Percentiles rank a stretch among this genome's conserved stretches.
Conservation (phyloP, 1,140 invertebrate species). For the Batillaria attramentaria region DNA sequence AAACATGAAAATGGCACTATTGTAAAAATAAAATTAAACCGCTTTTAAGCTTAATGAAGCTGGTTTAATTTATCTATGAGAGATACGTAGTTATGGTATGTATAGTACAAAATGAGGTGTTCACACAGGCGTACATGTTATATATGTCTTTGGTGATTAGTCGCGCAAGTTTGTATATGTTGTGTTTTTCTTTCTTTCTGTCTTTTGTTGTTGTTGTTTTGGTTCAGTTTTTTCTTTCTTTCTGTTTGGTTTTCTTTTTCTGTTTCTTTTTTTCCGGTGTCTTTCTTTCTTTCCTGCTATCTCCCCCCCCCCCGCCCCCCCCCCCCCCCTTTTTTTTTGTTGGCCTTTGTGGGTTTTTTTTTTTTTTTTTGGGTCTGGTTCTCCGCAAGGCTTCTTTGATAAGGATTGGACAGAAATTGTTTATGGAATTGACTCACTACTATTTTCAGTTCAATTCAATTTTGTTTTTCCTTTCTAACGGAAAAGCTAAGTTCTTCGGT, state of each 20-base stretch:
- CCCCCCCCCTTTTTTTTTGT: neutral
- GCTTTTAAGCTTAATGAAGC: neutral
- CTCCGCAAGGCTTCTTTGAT: neutral
- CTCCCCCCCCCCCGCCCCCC: neutral
- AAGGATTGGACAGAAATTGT: no score
- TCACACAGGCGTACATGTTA: neutral
- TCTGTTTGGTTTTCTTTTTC: neutral
- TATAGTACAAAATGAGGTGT: neutral
- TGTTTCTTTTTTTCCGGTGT: neutral
- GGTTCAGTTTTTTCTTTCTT: neutral
- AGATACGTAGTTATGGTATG: neutral
- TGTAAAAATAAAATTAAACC: no score
- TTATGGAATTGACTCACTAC: neutral
- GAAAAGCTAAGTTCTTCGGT: neutral
- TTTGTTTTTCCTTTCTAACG: neutral
- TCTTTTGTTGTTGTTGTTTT: neutral
- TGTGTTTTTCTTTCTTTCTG: neutral
- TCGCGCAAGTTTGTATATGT: neutral
- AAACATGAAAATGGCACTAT: neutral
- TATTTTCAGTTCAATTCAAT: neutral
- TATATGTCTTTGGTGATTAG: neutral
- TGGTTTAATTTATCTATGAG: neutral
- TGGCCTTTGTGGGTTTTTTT: neutral
- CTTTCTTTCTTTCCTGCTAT: neutral
- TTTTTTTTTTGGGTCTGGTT: neutral